These are phyloP conservation scores for Fulica atra DNA, from an alignment of 2,113 vertebrate species.

Conservation along the genomic window DNA sequence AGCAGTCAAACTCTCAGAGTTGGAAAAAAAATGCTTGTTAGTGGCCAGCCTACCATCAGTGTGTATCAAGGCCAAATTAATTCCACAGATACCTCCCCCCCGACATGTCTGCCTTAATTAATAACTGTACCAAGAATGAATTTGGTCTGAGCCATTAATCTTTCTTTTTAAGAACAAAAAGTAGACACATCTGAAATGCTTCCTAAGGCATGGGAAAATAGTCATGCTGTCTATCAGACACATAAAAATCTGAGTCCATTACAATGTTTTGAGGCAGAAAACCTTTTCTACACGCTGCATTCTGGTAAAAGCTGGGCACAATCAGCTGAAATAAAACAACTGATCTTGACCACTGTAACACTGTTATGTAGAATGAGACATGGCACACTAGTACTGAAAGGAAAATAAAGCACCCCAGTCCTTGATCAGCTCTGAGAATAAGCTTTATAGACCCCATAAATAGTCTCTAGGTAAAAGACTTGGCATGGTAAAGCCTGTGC, in stretches of 20 bases:
- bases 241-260: background rate
- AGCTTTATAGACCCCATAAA: background rate
- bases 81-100: background rate
- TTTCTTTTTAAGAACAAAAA: background rate
- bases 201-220: background rate
- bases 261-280: background rate
- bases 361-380: conserved; percentile 18
- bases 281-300: background rate
- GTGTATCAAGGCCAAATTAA: background rate
- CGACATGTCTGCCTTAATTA: background rate
- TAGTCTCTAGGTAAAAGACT: background rate
- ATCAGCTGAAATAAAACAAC: background rate
- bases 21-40: background rate
- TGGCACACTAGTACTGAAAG: background rate
- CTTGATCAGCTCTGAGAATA: background rate
- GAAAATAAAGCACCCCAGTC: conserved; percentile 16
- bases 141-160: background rate
- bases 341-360: background rate
- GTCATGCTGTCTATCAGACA: background rate
- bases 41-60: background rate
- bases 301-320: background rate
- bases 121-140: background rate
- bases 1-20: background rate
- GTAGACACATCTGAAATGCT: background rate
- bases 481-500: background rate